Evolutionary conservation across 2,888 invertebrate species (phyloP), one percentile per base, ranked within the genome.

Genomic region (Bombyx huttoni): DNA sequence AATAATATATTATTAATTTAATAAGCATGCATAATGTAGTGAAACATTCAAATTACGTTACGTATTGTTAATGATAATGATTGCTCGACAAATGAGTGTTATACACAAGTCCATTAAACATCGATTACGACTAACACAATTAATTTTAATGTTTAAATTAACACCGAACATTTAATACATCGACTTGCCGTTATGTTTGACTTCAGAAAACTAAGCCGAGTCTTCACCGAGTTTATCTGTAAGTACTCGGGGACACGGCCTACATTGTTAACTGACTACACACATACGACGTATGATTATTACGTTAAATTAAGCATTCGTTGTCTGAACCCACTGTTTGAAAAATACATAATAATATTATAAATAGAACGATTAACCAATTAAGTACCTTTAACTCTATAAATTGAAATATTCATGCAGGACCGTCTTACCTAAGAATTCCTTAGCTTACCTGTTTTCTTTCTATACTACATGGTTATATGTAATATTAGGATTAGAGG

Each of bases 381-480:
- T 48, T 50, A 46, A 60, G 57, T 56, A 55, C 53, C 57, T 58
- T 61, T 64, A 64, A 68, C 74, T 80, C 81, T 81, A 80, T 72
- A 62, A 78, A 82, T 78, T 81, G 80, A 81, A 83, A 81, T 80
- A 82, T 78, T 83, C 72, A 72, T 74, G 81, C 75, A 82, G 79
- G 74, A 70, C 70, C 68, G 64, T 58, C 67, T 75, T 77, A 53
- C 46, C 56, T 56, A 58, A 40, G 33, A n/a, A 51, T 56, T 51
- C 59, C 57, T 57, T 56, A 55, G 55, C 56, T 53, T 55, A 58
- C 59, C 54, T 57, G 57, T 59, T 59, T 57, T 57, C 57, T 56
- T 55, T 52, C 47, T n/a, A 46, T 46, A 49, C 34, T 52, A 51
- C 35, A 40, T 12, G 40, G 24, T 24, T 24, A 24, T 24, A 24